Conservation (phyloP, 2,113 vertebrate genomes). For the Chaenocephalus aceratus region DNA sequence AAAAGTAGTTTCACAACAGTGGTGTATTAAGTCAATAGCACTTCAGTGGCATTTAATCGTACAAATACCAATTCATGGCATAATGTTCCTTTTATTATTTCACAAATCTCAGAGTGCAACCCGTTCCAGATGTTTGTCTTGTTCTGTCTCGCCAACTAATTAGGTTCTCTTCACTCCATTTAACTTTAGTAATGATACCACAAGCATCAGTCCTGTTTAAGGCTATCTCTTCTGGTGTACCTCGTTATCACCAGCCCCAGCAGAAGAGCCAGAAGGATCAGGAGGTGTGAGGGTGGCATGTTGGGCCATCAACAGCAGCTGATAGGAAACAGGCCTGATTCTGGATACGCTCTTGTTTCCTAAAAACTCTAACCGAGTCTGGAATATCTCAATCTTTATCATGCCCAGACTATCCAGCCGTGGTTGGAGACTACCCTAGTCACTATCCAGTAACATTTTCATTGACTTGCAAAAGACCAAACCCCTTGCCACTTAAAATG, state of each 20-base stretch:
- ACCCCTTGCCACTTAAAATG: not conserved
- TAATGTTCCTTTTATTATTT: not conserved
- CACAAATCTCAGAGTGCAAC: not conserved
- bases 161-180: slow-evolving; percentile 13
- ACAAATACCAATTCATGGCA: too few relatives aligned
- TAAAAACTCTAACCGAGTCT: slow-evolving; percentile 47
- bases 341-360: slow-evolving; percentile 38
- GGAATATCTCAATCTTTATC: slow-evolving; percentile 40
- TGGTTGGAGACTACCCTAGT: not conserved
- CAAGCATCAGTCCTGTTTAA: slow-evolving; percentile 13
- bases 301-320: slow-evolving; percentile 18
- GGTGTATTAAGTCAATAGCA: too few relatives aligned
- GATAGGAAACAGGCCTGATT: slow-evolving; percentile 51
- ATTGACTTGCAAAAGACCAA: not conserved
- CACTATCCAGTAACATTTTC: slow-evolving; percentile 18
- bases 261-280: slow-evolving; percentile 30
- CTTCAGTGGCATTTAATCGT: too few relatives aligned
- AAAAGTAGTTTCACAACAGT: too few relatives aligned
- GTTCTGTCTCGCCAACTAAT: slow-evolving; percentile 12
- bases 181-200: slow-evolving; percentile 16
- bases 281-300: slow-evolving; percentile 42
- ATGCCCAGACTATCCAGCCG: not conserved
- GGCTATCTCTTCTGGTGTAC: slow-evolving; percentile 37
- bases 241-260: slow-evolving; percentile 51
- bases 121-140: slow-evolving; percentile 20